Evolutionary conservation across 2,113 vertebrate genomes (phyloP).

Genomic region (Gymnocephalus cernua): DNA sequence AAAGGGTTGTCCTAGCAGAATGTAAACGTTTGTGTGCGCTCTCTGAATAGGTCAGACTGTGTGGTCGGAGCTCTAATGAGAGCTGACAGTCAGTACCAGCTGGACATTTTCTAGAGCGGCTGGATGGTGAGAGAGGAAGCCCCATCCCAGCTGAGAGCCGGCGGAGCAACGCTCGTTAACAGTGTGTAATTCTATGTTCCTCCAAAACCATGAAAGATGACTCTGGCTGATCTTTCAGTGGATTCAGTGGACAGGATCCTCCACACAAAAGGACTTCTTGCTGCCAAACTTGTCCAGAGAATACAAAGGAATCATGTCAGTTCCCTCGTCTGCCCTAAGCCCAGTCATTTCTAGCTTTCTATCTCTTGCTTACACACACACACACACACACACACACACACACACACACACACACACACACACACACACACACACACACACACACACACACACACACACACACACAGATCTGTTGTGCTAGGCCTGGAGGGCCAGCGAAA

Average conservation of each 20-base stretch:
- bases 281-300: conserved; percentile 2
- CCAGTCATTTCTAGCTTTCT: not conserved
- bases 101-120: not conserved
- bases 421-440: not conserved
- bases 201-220: conserved; percentile 21
- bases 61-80: conserved; percentile 27
- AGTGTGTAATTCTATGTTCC: not conserved
- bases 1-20: not conserved
- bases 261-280: not conserved
- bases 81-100: conserved; percentile 4
- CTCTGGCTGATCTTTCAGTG: conserved; percentile 7
- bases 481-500: conserved; percentile 42
- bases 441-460: conserved; percentile 14
- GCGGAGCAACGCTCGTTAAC: conserved; percentile 51
- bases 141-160: conserved; percentile 18
- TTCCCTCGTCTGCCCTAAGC: conserved; percentile 1
- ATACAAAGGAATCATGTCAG: conserved; percentile 20
- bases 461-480: conserved; percentile 12
- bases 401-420: conserved; percentile 16
- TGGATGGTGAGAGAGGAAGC: conserved; percentile 5
- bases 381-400: conserved; percentile 17
- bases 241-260: conserved; percentile 26
- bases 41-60: conserved; percentile 2
- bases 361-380: not conserved
- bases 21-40: conserved; percentile 5